Evolutionary conservation across 2,113 vertebrate species (phyloP).

Genomic region (Oophaga pumilio): DNA sequence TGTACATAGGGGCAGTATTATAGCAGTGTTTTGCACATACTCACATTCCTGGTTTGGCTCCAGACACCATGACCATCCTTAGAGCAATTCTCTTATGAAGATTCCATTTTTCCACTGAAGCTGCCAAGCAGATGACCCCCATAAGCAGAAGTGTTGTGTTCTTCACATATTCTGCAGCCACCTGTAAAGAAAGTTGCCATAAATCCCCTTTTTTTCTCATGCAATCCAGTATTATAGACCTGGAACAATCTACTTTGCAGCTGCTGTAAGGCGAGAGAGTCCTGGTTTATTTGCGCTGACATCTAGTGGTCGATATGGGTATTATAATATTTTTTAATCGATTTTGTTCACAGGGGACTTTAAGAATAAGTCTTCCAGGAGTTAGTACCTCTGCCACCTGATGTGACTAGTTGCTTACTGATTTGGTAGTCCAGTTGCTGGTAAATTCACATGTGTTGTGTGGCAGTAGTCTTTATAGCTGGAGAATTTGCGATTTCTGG

Average conservation of each 20-base stretch:
- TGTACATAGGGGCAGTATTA: neutral
- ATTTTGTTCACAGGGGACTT: neutral
- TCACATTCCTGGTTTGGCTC: conserved; percentile 97
- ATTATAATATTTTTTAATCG: neutral
- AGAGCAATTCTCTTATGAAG: conserved; percentile 94
- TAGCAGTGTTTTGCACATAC: conserved; percentile 61
- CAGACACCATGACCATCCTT: conserved; percentile 95
- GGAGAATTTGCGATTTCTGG: neutral
- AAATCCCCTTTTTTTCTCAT: too few species aligned
- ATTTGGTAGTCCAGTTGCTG: too few species aligned
- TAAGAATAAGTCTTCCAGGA: neutral
- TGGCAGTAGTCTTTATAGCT: neutral
- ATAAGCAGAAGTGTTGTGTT: conserved; percentile 95
- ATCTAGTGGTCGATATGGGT: neutral
- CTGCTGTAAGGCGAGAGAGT: neutral
- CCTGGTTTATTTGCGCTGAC: neutral
- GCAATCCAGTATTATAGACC: neutral
- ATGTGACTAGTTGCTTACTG: neutral
- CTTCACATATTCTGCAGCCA: conserved; percentile 95
- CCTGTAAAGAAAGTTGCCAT: conserved; percentile 69
- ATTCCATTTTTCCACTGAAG: conserved; percentile 98
- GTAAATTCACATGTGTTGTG: too few species aligned
- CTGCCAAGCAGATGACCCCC: conserved; percentile 95
- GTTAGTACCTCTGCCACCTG: too few species aligned
- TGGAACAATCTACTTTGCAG: neutral